Evolutionary conservation across 2,797 vertebrate species (phyloP).

Genomic region (Gallinago nigripennis): DNA sequence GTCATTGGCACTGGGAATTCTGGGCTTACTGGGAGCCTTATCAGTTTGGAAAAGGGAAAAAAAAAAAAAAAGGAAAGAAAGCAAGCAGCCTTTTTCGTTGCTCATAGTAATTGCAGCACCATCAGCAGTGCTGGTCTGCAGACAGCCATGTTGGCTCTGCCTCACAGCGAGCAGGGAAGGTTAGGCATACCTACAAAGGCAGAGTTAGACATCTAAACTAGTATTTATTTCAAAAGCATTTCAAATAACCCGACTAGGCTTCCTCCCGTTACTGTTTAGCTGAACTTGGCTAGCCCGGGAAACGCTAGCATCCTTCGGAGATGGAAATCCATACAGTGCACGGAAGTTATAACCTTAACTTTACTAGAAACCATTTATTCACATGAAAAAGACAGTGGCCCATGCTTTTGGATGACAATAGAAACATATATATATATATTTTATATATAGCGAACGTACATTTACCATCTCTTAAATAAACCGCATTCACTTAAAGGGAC

Average conservation of each 20-base stretch:
- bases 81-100: background rate
- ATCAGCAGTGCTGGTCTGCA: background rate
- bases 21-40: background rate
- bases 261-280: conserved; percentile 14
- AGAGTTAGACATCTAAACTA: background rate
- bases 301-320: conserved; percentile 34
- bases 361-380: conserved; percentile 82
- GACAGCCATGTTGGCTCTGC: conserved; percentile 37
- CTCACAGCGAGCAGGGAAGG: background rate
- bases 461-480: conserved; percentile 78
- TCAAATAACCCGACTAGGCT: background rate
- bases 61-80: background rate
- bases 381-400: conserved; percentile 78
- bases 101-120: background rate
- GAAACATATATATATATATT: conserved; percentile 63
- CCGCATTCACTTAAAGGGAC: conserved; percentile 65
- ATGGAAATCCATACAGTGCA: conserved; percentile 73
- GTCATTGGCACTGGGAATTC: background rate
- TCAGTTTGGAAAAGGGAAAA: background rate
- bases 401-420: conserved; percentile 73
- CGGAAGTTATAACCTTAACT: conserved; percentile 76
- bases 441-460: conserved; percentile 70
- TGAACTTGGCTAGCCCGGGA: conserved; percentile 2
- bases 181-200: background rate
- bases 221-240: background rate